phyloP scores from a whole-genome alignment of 30 jellyfish, hydroid and myxozoan genomes.

The Catostylus mosaicus region DNA sequence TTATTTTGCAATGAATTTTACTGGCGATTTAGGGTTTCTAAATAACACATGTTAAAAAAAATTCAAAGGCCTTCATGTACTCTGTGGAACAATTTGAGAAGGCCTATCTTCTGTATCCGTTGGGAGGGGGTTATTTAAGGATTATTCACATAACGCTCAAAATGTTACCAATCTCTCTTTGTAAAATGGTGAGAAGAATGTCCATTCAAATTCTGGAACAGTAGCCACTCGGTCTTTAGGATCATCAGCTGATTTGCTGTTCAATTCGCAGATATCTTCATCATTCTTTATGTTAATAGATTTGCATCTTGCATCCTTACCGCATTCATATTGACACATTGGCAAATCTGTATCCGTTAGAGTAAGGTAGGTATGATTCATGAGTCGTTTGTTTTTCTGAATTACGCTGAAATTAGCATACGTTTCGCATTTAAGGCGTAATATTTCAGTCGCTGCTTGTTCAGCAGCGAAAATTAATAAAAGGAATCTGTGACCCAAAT shows the following conservation, averaged over 20 bases:
- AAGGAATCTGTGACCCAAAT: too few relatives aligned
- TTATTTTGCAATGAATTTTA: too few relatives aligned
- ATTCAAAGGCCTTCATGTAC: too few relatives aligned
- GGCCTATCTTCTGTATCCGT: too few relatives aligned
- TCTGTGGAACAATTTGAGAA: too few relatives aligned
- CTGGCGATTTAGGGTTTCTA: too few relatives aligned
- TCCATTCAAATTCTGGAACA: conserved; percentile 5
- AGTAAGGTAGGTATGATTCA: not conserved
- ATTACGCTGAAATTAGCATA: conserved; percentile 9
- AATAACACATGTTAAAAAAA: too few relatives aligned
- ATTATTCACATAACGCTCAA: too few relatives aligned
- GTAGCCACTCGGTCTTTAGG: not conserved
- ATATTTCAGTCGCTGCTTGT: not conserved
- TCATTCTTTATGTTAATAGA: not conserved
- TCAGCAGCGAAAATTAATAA: too few relatives aligned
- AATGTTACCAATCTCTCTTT: conserved; percentile 2
- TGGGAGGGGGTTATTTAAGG: too few relatives aligned
- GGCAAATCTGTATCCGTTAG: not conserved
- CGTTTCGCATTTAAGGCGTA: not conserved
- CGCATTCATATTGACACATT: not conserved
- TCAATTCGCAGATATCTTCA: conserved; percentile 4
- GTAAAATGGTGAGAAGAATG: not conserved
- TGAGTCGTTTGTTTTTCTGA: not conserved
- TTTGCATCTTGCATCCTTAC: not conserved
- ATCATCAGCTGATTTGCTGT: conserved; percentile 3